Percentiles rank a stretch among this genome's conserved stretches.
Conservation (phyloP, 2,797 vertebrate genomes). For the Erpetoichthys calabaricus region DNA sequence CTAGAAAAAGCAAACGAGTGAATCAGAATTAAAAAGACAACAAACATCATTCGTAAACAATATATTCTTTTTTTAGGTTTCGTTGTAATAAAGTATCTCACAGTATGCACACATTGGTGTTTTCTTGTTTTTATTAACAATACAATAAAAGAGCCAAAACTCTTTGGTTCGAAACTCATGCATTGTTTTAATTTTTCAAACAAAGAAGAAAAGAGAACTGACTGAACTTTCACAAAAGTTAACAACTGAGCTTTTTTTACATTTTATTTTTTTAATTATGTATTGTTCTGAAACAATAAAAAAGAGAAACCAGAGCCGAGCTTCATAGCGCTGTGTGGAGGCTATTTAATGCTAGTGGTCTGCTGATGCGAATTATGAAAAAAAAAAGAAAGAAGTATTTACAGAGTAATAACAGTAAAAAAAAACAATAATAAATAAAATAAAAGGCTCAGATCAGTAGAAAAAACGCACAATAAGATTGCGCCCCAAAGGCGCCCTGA, state of each 20-base stretch:
- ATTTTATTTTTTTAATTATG: too few relatives aligned
- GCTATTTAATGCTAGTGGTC: too few relatives aligned
- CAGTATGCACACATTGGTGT: constrained; percentile 17
- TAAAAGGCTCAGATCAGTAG: not conserved
- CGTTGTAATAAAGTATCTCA: constrained; percentile 16
- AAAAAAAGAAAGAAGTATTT: not conserved
- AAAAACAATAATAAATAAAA: not conserved
- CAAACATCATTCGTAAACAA: constrained; percentile 13
- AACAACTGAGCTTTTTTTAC: too few relatives aligned
- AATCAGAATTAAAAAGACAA: not conserved
- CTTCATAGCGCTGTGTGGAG: too few relatives aligned
- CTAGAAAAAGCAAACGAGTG: too few relatives aligned
- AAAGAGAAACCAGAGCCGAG: too few relatives aligned
- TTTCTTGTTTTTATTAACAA: constrained; percentile 14
- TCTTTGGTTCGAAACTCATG: constrained; percentile 19
- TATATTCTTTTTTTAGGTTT: constrained; percentile 22
- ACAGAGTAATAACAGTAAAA: not conserved
- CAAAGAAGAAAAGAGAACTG: constrained; percentile 9
- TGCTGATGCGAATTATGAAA: too few relatives aligned
- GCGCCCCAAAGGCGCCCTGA: not conserved
- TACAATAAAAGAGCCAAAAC: constrained; percentile 13
- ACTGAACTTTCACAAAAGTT: not conserved
- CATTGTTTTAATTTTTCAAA: constrained; percentile 12
- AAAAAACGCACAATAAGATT: too few relatives aligned
- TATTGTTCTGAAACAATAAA: too few relatives aligned